phyloP scores from a whole-genome alignment of 2,113 vertebrate genomes.

The Tenebrosternarchus preto region DNA sequence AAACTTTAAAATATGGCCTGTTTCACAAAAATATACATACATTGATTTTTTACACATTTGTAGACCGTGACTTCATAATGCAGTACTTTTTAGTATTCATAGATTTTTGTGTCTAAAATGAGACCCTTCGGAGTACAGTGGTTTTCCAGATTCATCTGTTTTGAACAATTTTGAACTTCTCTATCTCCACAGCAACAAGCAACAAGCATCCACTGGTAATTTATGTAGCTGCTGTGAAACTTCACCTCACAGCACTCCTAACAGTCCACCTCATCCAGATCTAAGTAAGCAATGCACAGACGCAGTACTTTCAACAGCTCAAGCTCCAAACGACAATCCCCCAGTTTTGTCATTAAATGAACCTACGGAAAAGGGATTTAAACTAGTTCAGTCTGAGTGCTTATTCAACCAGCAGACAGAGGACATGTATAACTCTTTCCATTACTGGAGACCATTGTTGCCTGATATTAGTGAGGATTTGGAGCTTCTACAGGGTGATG shows the following conservation, averaged over 20 bases:
- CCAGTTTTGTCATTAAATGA: background rate
- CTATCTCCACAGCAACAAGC: conserved; percentile 4
- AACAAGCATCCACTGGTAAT: conserved; percentile 1
- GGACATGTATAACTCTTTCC: conserved; percentile 79
- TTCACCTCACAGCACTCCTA: background rate
- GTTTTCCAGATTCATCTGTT: no score
- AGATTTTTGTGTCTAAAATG: no score
- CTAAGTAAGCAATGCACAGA: background rate
- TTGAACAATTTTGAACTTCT: background rate
- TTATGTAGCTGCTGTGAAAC: background rate
- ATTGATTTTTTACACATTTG: no score
- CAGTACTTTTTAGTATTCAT: background rate
- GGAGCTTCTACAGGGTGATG: conserved; percentile 74
- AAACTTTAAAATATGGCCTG: no score
- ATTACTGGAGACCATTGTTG: conserved; percentile 85
- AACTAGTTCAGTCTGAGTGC: conserved; percentile 14
- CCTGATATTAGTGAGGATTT: conserved; percentile 86
- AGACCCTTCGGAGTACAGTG: no score
- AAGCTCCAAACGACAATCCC: background rate
- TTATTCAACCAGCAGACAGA: conserved; percentile 60
- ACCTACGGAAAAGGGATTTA: background rate
- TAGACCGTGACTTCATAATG: no score
- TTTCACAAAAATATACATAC: no score
- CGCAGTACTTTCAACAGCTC: background rate
- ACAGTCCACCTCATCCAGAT: background rate